Conservation (phyloP, 2,797 vertebrate genomes). For the Telmatherina bonti region DNA sequence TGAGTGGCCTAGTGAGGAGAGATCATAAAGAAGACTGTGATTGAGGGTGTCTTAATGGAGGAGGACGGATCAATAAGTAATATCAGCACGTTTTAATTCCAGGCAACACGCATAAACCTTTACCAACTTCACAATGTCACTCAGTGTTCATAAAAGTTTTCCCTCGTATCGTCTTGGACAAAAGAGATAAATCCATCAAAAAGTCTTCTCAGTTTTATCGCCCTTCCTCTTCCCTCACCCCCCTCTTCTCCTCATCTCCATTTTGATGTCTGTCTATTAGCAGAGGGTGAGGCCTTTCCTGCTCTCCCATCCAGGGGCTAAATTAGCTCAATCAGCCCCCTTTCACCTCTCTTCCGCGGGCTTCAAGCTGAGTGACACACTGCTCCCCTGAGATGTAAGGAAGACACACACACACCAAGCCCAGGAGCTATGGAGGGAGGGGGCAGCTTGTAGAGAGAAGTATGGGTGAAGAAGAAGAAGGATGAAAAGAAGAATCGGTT, state of each 20-base stretch:
- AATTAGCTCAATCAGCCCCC: constrained; percentile 86
- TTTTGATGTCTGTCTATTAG: constrained; percentile 87
- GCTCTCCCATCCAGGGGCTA: constrained; percentile 83
- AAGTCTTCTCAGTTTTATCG: constrained; percentile 78
- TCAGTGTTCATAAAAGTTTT: constrained; percentile 84
- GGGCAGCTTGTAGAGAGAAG: constrained; percentile 24
- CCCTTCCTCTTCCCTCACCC: constrained; percentile 38
- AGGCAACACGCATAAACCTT: constrained; percentile 81
- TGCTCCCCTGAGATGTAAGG: constrained; percentile 66
- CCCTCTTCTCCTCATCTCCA: constrained; percentile 74
- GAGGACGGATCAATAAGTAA: constrained; percentile 84
- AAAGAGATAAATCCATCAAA: constrained; percentile 80
- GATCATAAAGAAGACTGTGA: constrained; percentile 79
- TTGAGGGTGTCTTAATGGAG: constrained; percentile 81
- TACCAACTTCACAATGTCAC: constrained; percentile 87
- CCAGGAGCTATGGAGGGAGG: constrained; percentile 33
- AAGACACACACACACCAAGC: constrained; percentile 29
- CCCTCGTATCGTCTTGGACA: constrained; percentile 65
- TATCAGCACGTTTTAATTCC: constrained; percentile 83
- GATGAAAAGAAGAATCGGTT: constrained; percentile 36
- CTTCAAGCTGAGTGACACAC: constrained; percentile 80
- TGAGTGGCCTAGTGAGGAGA: constrained; percentile 59
- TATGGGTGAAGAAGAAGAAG: constrained; percentile 29
- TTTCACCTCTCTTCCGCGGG: constrained; percentile 80
- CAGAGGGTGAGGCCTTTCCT: constrained; percentile 81